Evolutionary conservation across 2,888 invertebrate genomes (phyloP).

Genomic region (Drosophila yooni): DNA sequence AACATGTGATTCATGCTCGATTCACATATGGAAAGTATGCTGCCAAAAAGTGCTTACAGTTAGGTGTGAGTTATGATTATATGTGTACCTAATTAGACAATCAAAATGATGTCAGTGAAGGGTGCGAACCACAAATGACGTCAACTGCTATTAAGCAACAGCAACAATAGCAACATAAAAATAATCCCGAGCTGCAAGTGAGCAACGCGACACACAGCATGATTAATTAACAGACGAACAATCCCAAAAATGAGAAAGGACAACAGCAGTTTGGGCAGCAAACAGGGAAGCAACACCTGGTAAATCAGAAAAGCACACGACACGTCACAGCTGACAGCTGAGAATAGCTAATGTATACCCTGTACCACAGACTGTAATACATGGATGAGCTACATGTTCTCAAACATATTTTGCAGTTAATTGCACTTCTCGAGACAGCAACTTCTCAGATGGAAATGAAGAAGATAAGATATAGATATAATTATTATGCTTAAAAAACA

Average conservation of each 20-base stretch:
- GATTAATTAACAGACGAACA: slow-evolving; percentile 67
- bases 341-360: slow-evolving; percentile 31
- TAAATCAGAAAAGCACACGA: slow-evolving; percentile 46
- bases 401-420: not conserved
- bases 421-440: not conserved
- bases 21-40: not conserved
- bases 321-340: slow-evolving; percentile 14
- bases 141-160: slow-evolving; percentile 43
- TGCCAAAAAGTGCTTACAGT: not conserved
- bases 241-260: slow-evolving; percentile 34
- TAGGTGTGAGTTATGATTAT: not conserved
- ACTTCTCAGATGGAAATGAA: not conserved
- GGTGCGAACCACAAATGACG: slow-evolving; percentile 46
- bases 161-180: slow-evolving; percentile 29
- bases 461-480: not conserved
- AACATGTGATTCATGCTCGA: not conserved
- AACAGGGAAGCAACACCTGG: slow-evolving; percentile 8
- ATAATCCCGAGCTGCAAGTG: slow-evolving; percentile 63
- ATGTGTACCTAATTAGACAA: slow-evolving; percentile 25
- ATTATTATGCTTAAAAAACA: not conserved
- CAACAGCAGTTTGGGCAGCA: not conserved
- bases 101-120: slow-evolving; percentile 50
- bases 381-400: not conserved
- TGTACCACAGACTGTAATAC: not conserved
- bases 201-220: slow-evolving; percentile 59